These are phyloP conservation scores for human DNA, from an alignment of 2,113 vertebrate genomes.

Conservation along the genomic window GRCh38 chr6:40352001-40352500, in stretches of 20 bases:
- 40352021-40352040: not conserved
- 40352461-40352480: not conserved
- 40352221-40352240: not conserved
- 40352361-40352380: not conserved
- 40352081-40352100: not conserved
- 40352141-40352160: not conserved
- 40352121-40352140: not conserved
- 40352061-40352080: not conserved
- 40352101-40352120: accelerated
- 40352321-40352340: not conserved
- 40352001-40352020: not conserved
- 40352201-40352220: not conserved
- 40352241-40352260: not conserved
- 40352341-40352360: not conserved
- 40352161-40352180: too few relatives aligned
- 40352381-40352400: not conserved
- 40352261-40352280: not conserved
- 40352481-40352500: not conserved
- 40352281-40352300: not conserved
- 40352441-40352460: not conserved
- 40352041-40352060: not conserved
- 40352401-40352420: not conserved
- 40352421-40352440: not conserved
- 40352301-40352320: not conserved
- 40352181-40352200: too few relatives aligned